Percentiles rank a stretch among this genome's conserved stretches.
phyloP scores from a whole-genome alignment of 2,113 vertebrate species.

The Fulmarus glacialis region DNA sequence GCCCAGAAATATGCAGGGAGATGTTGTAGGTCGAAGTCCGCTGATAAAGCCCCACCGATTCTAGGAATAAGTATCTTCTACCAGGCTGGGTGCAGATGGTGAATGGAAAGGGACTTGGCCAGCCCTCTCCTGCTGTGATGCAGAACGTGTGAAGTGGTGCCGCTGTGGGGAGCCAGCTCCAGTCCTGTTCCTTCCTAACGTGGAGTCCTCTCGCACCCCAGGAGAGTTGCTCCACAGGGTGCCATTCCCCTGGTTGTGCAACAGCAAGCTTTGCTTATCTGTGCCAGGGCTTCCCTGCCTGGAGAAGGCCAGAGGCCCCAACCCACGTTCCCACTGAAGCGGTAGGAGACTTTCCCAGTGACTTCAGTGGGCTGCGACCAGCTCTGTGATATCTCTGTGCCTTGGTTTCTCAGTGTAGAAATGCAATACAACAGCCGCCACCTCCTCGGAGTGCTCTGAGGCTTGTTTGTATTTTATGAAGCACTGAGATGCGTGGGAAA shows the following conservation, averaged over 20 bases:
- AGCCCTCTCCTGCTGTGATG: fast-evolving
- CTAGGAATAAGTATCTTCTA: not conserved
- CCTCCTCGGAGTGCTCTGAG: not conserved
- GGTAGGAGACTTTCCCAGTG: not conserved
- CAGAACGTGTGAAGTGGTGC: not conserved
- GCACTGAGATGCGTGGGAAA: not conserved
- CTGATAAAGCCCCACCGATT: not conserved
- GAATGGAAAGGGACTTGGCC: not conserved
- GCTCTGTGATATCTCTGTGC: not conserved
- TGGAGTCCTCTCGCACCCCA: not conserved
- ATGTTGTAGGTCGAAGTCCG: not conserved
- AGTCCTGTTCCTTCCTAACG: fast-evolving
- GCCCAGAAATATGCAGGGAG: not conserved
- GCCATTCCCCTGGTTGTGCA: not conserved
- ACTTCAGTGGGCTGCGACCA: not conserved
- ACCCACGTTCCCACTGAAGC: not conserved
- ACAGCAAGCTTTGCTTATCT: not conserved
- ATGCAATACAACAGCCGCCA: not conserved
- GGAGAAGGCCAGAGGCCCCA: not conserved
- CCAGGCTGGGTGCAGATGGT: not conserved
- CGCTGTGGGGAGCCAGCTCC: not conserved
- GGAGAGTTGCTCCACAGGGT: not conserved
- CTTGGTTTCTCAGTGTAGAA: not conserved
- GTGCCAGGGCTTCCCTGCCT: not conserved
- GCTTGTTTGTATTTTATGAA: not conserved